These are phyloP conservation scores for Donacobius atricapilla DNA, from an alignment of 2,113 vertebrate species.

Conservation along the genomic window DNA sequence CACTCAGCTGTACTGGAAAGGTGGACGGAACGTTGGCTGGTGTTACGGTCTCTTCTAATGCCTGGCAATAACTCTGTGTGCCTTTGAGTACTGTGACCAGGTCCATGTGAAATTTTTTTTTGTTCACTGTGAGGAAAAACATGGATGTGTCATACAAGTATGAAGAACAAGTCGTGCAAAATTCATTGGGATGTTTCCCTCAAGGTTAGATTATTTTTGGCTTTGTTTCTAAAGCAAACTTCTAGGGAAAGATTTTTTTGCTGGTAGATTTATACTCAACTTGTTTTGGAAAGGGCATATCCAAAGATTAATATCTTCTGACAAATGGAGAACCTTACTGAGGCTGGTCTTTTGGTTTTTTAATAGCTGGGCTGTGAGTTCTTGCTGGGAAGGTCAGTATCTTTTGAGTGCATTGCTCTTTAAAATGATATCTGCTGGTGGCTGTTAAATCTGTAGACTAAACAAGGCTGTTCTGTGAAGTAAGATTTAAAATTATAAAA, in stretches of 20 bases:
- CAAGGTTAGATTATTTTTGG: background rate
- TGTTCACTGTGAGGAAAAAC: background rate
- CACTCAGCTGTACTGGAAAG: no score
- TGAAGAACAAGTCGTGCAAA: background rate
- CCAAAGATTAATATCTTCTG: background rate
- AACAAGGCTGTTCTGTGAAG: slow-evolving; percentile 10
- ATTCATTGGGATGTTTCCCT: background rate
- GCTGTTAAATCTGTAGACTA: slow-evolving; percentile 21
- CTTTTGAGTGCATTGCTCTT: background rate
- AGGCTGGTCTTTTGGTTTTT: background rate
- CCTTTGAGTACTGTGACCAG: background rate
- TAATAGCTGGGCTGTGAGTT: background rate
- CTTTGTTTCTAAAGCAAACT: background rate
- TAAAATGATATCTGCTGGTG: background rate
- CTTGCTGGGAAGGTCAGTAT: background rate
- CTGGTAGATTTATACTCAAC: background rate
- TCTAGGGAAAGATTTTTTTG: background rate
- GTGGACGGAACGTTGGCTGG: background rate
- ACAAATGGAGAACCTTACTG: background rate
- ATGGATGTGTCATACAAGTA: background rate
- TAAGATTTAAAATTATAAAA: background rate
- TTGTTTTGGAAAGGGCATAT: background rate
- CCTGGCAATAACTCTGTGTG: background rate
- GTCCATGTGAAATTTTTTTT: background rate
- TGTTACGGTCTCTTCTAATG: background rate